phyloP scores from a whole-genome alignment of 1,140 invertebrate genomes.

The Drosophila funebris region DNA sequence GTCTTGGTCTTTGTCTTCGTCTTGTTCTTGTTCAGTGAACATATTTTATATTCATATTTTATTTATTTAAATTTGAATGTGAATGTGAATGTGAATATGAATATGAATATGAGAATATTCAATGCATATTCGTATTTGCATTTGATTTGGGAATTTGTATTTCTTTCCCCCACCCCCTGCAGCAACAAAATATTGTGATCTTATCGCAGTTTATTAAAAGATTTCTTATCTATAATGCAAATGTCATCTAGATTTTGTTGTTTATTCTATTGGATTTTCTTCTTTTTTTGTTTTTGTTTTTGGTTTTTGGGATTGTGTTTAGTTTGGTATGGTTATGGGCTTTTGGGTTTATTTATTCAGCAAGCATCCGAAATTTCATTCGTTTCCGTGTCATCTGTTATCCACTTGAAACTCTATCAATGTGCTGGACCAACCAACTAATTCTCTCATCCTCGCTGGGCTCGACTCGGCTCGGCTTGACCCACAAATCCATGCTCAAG shows the following conservation, averaged over 20 bases:
- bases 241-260: constrained; percentile 48
- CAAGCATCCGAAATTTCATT: constrained; percentile 47
- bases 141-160: constrained; percentile 68
- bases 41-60: constrained; percentile 45
- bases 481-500: constrained; percentile 61
- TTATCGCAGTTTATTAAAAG: constrained; percentile 65
- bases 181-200: constrained; percentile 40
- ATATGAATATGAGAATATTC: no score
- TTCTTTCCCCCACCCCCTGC: constrained; percentile 28
- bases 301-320: constrained; percentile 20
- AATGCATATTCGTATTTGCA: constrained; percentile 63
- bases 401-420: constrained; percentile 52
- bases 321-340: not conserved
- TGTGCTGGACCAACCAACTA: constrained; percentile 49
- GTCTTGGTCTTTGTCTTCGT: not conserved
- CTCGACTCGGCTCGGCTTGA: constrained; percentile 55
- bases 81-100: constrained; percentile 19
- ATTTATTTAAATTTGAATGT: constrained; percentile 73
- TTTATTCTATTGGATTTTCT: constrained; percentile 37
- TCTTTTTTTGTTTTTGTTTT: constrained; percentile 18
- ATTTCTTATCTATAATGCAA: constrained; percentile 41
- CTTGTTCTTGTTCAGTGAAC: constrained; percentile 15
- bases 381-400: constrained; percentile 16
- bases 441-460: constrained; percentile 54
- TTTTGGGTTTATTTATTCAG: constrained; percentile 63